Evolutionary conservation across 92 coral and sea anemone species (phyloP).

Genomic region (Umimayanthus kanabou): DNA sequence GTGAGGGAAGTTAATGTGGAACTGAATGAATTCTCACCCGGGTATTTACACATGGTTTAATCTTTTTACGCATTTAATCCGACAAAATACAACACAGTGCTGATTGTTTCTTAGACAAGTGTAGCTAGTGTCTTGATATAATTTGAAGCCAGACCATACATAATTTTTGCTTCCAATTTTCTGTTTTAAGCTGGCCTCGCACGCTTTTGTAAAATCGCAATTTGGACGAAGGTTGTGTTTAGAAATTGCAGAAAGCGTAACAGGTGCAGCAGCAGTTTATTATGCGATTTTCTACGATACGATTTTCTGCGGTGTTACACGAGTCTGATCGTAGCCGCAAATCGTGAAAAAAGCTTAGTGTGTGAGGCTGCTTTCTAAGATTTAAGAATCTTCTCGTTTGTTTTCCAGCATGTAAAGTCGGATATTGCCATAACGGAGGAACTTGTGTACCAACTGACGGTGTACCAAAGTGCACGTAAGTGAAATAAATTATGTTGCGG

Average conservation of each 20-base stretch:
- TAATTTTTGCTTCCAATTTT: too few species aligned
- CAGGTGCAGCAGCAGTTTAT: too few species aligned
- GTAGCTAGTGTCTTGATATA: too few species aligned
- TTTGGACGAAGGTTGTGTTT: too few species aligned
- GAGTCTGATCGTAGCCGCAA: background rate
- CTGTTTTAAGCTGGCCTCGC: too few species aligned
- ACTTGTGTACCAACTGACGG: constrained; percentile 52
- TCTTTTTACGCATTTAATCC: background rate
- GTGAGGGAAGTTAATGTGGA: background rate
- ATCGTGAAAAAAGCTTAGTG: background rate
- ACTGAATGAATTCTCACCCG: background rate
- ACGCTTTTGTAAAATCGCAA: too few species aligned
- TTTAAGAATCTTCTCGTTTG: background rate
- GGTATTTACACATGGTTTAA: too few species aligned
- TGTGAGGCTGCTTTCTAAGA: background rate
- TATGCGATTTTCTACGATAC: background rate
- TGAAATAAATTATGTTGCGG: background rate
- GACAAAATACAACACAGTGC: background rate
- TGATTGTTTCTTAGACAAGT: too few species aligned
- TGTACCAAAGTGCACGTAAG: constrained; percentile 69
- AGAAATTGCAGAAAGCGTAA: too few species aligned
- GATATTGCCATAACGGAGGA: constrained; percentile 73
- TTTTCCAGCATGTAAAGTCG: constrained; percentile 57
- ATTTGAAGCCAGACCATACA: too few species aligned
- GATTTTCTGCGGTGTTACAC: too few species aligned